phyloP scores from a whole-genome alignment of 2,113 vertebrate species.

The Upupa epops region DNA sequence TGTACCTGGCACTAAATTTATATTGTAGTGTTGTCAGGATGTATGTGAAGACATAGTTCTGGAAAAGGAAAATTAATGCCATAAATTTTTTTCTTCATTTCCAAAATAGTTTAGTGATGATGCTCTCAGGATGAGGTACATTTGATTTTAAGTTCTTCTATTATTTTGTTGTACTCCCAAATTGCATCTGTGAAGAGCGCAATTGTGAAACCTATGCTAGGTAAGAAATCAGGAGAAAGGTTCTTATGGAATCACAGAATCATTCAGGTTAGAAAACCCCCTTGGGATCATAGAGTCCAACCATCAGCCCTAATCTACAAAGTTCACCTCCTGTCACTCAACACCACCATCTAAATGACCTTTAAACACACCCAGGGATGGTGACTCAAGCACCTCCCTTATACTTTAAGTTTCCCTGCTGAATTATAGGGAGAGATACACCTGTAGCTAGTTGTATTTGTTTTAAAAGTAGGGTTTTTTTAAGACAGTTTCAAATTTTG shows the following conservation, averaged over 20 bases:
- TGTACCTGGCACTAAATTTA: no score
- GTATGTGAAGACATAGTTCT: neutral
- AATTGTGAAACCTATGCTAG: neutral
- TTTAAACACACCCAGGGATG: no score
- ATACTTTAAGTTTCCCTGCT: no score
- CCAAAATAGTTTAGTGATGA: neutral
- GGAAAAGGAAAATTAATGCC: neutral
- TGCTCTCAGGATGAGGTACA: neutral
- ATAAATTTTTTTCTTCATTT: neutral
- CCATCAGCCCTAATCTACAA: no score
- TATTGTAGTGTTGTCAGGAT: neutral
- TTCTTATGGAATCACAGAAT: no score
- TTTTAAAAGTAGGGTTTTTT: neutral
- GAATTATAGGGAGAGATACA: no score
- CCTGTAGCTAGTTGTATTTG: neutral
- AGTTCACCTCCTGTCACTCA: no score
- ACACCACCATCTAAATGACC: no score
- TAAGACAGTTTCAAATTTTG: neutral
- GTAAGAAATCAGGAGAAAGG: neutral
- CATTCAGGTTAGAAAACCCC: no score
- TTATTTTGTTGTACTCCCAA: neutral
- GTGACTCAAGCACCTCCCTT: no score
- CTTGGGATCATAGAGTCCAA: no score
- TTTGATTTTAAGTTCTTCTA: neutral
- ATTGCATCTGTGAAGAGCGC: neutral